phyloP scores from a whole-genome alignment of 2,797 vertebrate species.

The Acomys russatus region DNA sequence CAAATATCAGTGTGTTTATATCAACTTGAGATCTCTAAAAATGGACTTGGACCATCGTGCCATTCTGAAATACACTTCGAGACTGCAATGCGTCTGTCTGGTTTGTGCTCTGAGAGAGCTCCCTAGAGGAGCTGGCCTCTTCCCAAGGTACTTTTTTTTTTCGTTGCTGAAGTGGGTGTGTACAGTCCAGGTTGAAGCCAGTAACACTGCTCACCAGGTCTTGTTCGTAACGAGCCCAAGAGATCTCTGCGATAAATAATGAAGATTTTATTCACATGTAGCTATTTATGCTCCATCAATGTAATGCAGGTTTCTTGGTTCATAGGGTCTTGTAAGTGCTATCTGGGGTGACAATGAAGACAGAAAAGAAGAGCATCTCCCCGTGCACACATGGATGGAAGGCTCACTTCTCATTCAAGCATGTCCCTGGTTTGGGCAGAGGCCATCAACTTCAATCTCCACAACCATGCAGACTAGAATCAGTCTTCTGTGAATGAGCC shows the following conservation, averaged over 20 bases:
- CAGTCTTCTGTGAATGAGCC: background rate
- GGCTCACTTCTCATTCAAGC: background rate
- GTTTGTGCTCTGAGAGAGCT: constrained; percentile 68
- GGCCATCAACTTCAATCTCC: background rate
- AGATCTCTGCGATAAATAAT: constrained; percentile 71
- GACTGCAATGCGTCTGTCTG: constrained; percentile 68
- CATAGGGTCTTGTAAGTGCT: constrained; percentile 16
- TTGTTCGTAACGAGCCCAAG: constrained; percentile 77
- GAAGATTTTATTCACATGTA: constrained; percentile 64
- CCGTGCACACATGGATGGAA: background rate
- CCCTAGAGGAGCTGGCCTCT: constrained; percentile 65
- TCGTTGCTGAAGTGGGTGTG: constrained; percentile 33
- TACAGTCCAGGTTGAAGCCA: background rate
- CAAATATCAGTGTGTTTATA: constrained; percentile 77
- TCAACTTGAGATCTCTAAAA: constrained; percentile 73
- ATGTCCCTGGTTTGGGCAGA: background rate
- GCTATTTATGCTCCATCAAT: constrained; percentile 75
- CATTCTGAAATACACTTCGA: constrained; percentile 64
- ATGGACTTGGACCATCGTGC: constrained; percentile 48
- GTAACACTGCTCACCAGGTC: background rate
- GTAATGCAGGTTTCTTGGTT: constrained; percentile 65
- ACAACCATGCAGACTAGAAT: background rate
- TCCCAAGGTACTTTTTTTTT: constrained; percentile 70
- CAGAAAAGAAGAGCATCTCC: background rate
- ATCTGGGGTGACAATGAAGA: constrained; percentile 33